Percentiles rank a stretch among this genome's conserved stretches.
These are phyloP conservation scores for Coreoperca whiteheadi DNA, from an alignment of 2,113 vertebrate species.

Conservation along the genomic window DNA sequence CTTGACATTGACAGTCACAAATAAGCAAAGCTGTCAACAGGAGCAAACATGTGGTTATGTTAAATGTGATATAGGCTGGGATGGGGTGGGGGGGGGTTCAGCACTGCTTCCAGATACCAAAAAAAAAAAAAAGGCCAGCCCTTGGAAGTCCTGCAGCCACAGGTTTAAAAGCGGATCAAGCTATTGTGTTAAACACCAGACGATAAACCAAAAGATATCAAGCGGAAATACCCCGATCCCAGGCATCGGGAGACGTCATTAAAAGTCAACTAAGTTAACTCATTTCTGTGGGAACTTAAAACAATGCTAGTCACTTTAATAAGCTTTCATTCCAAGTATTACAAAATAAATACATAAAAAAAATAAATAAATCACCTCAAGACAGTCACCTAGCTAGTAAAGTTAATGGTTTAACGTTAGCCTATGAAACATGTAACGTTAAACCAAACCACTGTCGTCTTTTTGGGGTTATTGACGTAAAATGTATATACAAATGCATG, in stretches of 20 bases:
- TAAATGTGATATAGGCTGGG: conserved; percentile 17
- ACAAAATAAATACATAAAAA: too few species aligned
- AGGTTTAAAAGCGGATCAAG: conserved; percentile 72
- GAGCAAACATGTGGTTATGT: conserved; percentile 16
- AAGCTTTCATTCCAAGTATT: not conserved
- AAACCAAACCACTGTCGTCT: not conserved
- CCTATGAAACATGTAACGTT: not conserved
- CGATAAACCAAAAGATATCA: conserved; percentile 13
- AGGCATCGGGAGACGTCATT: not conserved
- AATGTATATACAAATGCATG: not conserved
- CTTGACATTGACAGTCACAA: not conserved
- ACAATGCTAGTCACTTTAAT: not conserved
- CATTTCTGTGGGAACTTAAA: not conserved
- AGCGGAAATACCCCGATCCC: not conserved
- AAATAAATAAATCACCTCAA: too few species aligned
- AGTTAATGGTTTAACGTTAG: not conserved
- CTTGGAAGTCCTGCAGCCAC: conserved; percentile 66
- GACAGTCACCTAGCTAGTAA: too few species aligned
- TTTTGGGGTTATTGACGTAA: not conserved
- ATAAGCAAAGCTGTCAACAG: conserved; percentile 13
- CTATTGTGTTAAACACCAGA: conserved; percentile 52
- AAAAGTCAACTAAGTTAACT: not conserved
- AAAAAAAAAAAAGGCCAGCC: conserved; percentile 36
- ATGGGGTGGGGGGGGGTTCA: conserved; percentile 1
- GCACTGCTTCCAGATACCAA: conserved; percentile 73